Evolutionary conservation across 2,113 vertebrate genomes (phyloP).

Genomic region (Xenopus borealis): DNA sequence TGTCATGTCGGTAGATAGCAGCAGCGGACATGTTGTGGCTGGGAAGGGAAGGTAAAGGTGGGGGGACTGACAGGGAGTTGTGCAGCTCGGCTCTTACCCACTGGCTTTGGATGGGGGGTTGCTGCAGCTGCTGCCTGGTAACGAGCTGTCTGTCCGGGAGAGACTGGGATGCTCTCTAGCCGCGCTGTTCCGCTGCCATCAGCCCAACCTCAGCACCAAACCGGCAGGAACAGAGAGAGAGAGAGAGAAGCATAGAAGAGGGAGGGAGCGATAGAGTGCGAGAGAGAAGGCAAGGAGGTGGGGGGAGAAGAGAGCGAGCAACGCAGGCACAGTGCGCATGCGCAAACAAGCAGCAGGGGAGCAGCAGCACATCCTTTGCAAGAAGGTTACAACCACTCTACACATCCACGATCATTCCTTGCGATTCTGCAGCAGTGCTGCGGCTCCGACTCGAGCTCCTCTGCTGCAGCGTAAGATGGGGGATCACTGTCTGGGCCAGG

Average conservation of each 20-base stretch:
- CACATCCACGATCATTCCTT: conserved; percentile 21
- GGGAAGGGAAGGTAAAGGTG: background rate
- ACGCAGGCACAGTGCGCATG: background rate
- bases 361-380: conserved; percentile 28
- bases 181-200: conserved; percentile 61
- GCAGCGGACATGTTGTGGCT: conserved; percentile 64
- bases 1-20: background rate
- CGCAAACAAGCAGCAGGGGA: conserved; percentile 25
- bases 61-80: background rate
- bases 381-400: conserved; percentile 41
- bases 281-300: background rate
- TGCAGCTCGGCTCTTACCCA: conserved; percentile 57
- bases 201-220: conserved; percentile 72
- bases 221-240: conserved; percentile 54
- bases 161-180: conserved; percentile 50
- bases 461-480: no score
- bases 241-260: conserved; percentile 26
- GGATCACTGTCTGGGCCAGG: no score
- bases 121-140: conserved; percentile 51
- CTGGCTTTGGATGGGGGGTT: conserved; percentile 54
- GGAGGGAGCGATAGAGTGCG: background rate
- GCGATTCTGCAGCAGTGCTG: background rate
- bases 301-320: background rate
- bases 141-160: conserved; percentile 13
- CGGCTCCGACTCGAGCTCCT: background rate